Evolutionary conservation across 1,140 invertebrate genomes (phyloP).

Genomic region (Bombus sibiricus): DNA sequence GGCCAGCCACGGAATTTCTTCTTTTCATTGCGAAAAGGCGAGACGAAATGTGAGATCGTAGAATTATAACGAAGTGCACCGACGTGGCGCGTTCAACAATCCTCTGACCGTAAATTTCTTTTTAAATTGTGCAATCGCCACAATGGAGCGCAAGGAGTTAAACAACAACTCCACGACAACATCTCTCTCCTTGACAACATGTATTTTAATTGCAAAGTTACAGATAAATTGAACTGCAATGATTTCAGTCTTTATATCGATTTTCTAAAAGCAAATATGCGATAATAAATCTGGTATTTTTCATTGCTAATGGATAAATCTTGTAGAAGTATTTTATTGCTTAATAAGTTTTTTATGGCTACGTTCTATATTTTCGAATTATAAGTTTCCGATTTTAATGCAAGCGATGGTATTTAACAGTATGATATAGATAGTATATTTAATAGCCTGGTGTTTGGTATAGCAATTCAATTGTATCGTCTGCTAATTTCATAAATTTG

Average conservation of each 20-base stretch:
- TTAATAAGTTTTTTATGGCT: no score
- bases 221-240: no score
- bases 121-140: neutral
- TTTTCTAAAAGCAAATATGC: no score
- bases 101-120: neutral
- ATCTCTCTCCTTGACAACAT: no score
- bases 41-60: neutral
- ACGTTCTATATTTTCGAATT: neutral
- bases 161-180: neutral
- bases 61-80: slow-evolving; percentile 15
- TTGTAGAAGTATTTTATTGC: no score
- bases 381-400: no score
- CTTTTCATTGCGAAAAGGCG: neutral
- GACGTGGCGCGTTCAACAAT: neutral
- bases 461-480: neutral
- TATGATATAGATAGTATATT: neutral
- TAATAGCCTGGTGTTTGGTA: neutral
- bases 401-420: neutral
- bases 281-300: no score
- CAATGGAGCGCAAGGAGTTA: neutral
- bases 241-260: no score
- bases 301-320: no score
- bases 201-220: neutral
- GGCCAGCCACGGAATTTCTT: neutral
- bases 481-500: neutral